Conservation (phyloP, 2,888 invertebrate species). For the Sarcophaga subvicina region DNA sequence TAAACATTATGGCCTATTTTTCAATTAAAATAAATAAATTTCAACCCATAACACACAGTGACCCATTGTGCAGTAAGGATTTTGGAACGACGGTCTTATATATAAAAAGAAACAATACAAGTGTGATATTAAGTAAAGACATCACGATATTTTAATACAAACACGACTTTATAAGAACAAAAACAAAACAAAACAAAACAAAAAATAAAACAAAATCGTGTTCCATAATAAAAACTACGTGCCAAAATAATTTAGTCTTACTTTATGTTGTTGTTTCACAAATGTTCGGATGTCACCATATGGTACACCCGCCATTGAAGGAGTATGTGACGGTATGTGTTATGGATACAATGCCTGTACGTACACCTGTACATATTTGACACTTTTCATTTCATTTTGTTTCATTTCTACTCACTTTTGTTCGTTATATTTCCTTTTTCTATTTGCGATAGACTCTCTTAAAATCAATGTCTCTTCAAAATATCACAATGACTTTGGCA, state of each 20-base stretch:
- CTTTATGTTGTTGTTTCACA: background rate
- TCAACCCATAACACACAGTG: background rate
- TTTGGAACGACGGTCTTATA: background rate
- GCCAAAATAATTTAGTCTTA: conserved; percentile 32
- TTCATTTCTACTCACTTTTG: background rate
- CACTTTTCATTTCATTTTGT: background rate
- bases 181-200: conserved; percentile 9
- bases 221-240: conserved; percentile 51
- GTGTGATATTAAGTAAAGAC: conserved; percentile 33
- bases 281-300: background rate
- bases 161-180: conserved; percentile 10
- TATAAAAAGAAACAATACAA: background rate
- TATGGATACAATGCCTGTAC: background rate
- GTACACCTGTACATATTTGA: conserved; percentile 1
- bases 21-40: background rate
- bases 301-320: background rate
- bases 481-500: background rate
- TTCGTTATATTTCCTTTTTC: background rate
- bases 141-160: conserved; percentile 53
- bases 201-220: conserved; percentile 41
- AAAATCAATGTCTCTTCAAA: conserved; percentile 12
- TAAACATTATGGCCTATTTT: no score
- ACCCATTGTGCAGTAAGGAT: background rate
- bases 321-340: background rate
- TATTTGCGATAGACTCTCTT: background rate